A percentile compares a stretch with the other conserved stretches of the same genome.
Evolutionary conservation across 2,888 invertebrate genomes (phyloP).

Genomic region (Noctua fimbriata): DNA sequence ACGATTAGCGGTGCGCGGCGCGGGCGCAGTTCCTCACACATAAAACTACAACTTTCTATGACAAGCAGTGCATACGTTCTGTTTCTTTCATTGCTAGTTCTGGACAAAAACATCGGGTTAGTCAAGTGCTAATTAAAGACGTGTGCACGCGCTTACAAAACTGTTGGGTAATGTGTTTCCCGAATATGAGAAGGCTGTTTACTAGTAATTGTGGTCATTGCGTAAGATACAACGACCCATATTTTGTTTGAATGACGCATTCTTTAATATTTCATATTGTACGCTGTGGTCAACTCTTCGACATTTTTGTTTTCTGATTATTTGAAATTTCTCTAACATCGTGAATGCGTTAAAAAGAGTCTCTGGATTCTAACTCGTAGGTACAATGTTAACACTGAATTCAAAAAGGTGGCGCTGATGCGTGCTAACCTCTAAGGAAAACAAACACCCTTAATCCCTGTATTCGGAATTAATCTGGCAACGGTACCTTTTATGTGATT

Average conservation of each 20-base stretch:
- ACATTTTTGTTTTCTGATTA: neutral
- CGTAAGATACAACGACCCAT: neutral
- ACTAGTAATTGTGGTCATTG: neutral
- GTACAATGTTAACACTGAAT: neutral
- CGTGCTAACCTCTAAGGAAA: neutral
- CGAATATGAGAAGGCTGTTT: neutral
- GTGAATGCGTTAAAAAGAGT: neutral
- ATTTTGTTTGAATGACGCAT: neutral
- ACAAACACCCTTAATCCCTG: too few relatives aligned
- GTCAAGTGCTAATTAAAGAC: neutral
- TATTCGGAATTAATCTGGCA: neutral
- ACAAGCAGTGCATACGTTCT: slow-evolving; percentile 29
- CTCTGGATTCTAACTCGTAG: neutral
- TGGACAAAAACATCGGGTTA: slow-evolving; percentile 28
- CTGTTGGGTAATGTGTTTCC: slow-evolving; percentile 6
- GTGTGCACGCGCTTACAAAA: neutral
- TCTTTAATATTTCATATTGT: neutral
- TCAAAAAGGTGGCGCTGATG: neutral
- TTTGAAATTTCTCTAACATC: neutral
- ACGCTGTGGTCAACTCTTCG: neutral
- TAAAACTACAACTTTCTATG: slow-evolving; percentile 60
- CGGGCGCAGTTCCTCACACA: slow-evolving; percentile 33
- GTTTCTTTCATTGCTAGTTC: slow-evolving; percentile 39
- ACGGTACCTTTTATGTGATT: neutral
- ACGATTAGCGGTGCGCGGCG: slow-evolving; percentile 34